Percentiles rank a stretch among this genome's conserved stretches.
Conservation (phyloP, 1,140 invertebrate genomes). For the Polypedilum pembai region DNA sequence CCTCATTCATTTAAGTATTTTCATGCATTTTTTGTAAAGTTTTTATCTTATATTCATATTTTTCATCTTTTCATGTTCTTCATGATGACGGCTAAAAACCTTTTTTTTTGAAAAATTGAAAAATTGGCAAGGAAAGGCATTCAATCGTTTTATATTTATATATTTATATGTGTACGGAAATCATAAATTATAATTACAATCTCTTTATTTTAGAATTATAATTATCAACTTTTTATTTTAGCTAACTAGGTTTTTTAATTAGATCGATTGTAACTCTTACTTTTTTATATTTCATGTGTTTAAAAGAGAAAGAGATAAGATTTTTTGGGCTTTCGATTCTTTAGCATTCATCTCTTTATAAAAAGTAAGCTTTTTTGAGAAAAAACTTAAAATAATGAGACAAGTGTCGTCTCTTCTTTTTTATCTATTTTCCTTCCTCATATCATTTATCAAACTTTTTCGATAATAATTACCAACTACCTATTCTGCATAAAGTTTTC, state of each 20-base stretch:
- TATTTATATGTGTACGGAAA: conserved; percentile 26
- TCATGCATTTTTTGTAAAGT: conserved; percentile 25
- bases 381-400: background rate
- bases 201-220: conserved; percentile 15
- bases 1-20: conserved; percentile 21
- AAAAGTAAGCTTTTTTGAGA: background rate
- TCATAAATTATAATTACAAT: conserved; percentile 16
- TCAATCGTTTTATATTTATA: conserved; percentile 21
- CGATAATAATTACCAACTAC: background rate
- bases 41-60: conserved; percentile 20
- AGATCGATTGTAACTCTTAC: background rate
- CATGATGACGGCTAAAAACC: background rate
- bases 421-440: background rate
- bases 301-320: background rate
- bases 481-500: too few relatives aligned
- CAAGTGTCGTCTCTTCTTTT: too few relatives aligned
- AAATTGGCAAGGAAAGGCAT: conserved; percentile 28
- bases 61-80: conserved; percentile 10
- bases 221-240: conserved; percentile 21
- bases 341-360: background rate
- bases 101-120: conserved; percentile 16
- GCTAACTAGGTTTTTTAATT: conserved; percentile 24
- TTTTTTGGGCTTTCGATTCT: background rate
- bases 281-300: background rate
- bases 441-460: background rate